These are phyloP conservation scores for Tupaia chinensis DNA, from an alignment of 2,113 vertebrate genomes.

Conservation along the genomic window DNA sequence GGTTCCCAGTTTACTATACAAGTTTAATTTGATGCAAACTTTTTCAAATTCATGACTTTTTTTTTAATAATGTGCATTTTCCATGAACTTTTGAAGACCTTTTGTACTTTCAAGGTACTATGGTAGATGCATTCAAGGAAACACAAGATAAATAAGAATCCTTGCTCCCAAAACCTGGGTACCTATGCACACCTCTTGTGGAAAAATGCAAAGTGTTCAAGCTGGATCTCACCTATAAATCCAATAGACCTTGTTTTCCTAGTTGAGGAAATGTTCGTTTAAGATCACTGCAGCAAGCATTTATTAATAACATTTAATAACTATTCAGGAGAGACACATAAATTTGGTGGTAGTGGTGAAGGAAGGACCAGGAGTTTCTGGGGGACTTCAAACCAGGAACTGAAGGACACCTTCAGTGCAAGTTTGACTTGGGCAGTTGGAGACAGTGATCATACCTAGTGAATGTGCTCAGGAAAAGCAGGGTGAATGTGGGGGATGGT, in stretches of 20 bases:
- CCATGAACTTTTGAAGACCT: background rate
- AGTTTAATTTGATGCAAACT: too few species aligned
- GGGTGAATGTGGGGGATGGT: background rate
- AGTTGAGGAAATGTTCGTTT: background rate
- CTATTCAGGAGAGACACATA: background rate
- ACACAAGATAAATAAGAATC: background rate
- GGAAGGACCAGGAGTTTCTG: background rate
- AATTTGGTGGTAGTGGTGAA: background rate
- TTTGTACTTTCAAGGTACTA: background rate
- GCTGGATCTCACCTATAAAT: background rate
- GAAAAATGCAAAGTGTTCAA: background rate
- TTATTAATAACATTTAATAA: background rate
- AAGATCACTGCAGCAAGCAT: background rate
- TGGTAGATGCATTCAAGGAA: background rate
- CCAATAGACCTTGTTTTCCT: background rate
- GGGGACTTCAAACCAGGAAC: background rate
- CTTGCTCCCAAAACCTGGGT: background rate
- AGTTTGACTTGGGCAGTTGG: background rate
- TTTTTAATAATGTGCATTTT: too few species aligned
- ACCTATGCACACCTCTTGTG: background rate
- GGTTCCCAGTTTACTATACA: too few species aligned
- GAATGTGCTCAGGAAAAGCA: background rate
- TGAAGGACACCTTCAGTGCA: background rate
- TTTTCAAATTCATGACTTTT: too few species aligned
- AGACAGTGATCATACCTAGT: background rate